These are phyloP conservation scores for Lutraria rhynchaena DNA, from an alignment of 1,140 invertebrate genomes.

Conservation along the genomic window DNA sequence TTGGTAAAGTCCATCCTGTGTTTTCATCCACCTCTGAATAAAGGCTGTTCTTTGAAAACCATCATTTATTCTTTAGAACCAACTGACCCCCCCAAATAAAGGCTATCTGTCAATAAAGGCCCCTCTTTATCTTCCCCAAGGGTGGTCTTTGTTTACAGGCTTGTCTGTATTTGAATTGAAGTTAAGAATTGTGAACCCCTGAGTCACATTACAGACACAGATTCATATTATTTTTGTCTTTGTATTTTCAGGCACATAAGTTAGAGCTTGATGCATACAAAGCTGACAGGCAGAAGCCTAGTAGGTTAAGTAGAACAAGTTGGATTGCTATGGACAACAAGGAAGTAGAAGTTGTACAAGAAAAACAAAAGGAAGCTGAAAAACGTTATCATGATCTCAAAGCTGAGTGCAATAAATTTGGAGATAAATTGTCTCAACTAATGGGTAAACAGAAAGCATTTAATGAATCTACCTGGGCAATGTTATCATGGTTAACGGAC, in stretches of 20 bases:
- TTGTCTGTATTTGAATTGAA: too few species aligned
- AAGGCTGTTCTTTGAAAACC: too few species aligned
- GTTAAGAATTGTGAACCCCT: too few species aligned
- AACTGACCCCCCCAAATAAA: too few species aligned
- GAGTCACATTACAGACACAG: too few species aligned
- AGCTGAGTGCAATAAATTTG: conserved; percentile 83
- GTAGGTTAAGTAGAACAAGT: conserved; percentile 73
- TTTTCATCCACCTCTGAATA: too few species aligned
- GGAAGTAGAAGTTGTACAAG: conserved; percentile 75
- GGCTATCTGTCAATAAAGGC: too few species aligned
- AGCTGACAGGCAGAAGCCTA: conserved; percentile 73
- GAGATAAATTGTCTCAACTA: conserved; percentile 92
- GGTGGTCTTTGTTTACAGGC: too few species aligned
- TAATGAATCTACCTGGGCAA: conserved; percentile 91
- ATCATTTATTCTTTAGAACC: too few species aligned
- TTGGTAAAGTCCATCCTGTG: too few species aligned
- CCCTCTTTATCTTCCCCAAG: too few species aligned
- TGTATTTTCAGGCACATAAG: conserved; percentile 74
- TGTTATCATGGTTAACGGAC: conserved; percentile 91
- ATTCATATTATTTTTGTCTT: too few species aligned
- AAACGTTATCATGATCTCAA: conserved; percentile 88
- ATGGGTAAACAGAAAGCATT: conserved; percentile 91
- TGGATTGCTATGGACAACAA: conserved; percentile 75
- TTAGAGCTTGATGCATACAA: conserved; percentile 78
- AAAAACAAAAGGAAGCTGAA: conserved; percentile 73